Evolutionary conservation across 2,888 invertebrate genomes (phyloP), one percentile per base, ranked within the genome.

Genomic region (Dynastes maya): DNA sequence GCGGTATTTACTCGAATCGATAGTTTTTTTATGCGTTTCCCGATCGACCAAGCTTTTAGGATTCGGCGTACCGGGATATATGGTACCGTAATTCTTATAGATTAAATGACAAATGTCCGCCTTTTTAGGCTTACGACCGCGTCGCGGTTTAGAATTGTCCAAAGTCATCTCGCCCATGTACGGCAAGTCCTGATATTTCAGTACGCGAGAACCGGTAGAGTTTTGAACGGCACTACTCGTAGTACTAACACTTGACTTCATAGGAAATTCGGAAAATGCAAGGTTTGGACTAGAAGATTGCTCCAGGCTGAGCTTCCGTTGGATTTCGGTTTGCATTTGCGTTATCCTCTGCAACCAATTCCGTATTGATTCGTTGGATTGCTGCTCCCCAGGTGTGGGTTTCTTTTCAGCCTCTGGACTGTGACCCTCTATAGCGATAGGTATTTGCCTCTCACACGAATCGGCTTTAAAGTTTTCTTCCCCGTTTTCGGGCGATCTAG

Each of bases 141-240:
- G 91, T 53, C 96, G 89, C 0, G 97, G 97, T 83, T 96, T 95
- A 13, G 95, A 95, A 88, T 97, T 96, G 86, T 96, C 96, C 76
- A 97, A 88, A 0, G 96, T 96, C 91, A 97, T 96, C 87, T 97
- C 97, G 0, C 97, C 97, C 96, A 97, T 97, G 88, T 96, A 97
- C 0, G 97, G 97, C 65, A 97, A 89, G 85, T 97, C 96, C 64
- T 95, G 93, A 86, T 95, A 96, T 64, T 94, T 94, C 82, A 95
- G 91, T 37, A 92, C 90, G 80, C 90, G 86, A 86, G 85, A 82
- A 58, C 72, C 58, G n/a, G 72, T 72, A 87, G 80, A 90, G 84
- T 77, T 87, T 88, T 65, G 82, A 64, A 0, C 85, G 84, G 78
- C 89, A 29, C 67, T 58, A 51, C 61, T 79, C 8, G 76, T 22